Conservation (phyloP, 2,113 vertebrate species). For the Chaetops frenatus region DNA sequence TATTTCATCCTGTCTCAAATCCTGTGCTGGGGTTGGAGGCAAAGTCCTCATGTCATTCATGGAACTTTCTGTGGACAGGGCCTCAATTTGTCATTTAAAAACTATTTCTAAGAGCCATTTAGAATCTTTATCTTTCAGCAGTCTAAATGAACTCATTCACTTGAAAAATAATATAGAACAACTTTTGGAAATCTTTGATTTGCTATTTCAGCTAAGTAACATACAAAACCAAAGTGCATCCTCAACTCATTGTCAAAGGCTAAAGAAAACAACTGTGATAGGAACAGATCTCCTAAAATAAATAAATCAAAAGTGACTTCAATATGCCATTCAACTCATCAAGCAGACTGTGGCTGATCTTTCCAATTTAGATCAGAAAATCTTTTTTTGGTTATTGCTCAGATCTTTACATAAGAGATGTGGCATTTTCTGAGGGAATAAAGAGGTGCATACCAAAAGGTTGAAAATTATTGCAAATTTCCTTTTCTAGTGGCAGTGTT, state of each 20-base stretch:
- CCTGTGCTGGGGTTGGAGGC: neutral
- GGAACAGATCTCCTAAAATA: neutral
- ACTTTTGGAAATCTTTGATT: neutral
- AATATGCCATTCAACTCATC: neutral
- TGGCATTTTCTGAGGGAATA: neutral
- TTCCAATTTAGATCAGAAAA: conserved; percentile 37
- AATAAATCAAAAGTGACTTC: conserved; percentile 48
- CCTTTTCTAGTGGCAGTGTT: neutral
- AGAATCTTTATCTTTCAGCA: neutral
- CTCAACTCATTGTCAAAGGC: neutral
- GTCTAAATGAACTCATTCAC: neutral
- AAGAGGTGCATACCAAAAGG: neutral
- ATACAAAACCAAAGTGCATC: neutral
- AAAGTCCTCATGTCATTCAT: neutral
- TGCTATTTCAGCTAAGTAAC: neutral
- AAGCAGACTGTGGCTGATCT: conserved; percentile 19
- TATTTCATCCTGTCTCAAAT: neutral
- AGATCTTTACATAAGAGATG: conserved; percentile 32
- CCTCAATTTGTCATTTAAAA: neutral
- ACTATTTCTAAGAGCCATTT: neutral
- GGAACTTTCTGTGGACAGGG: neutral
- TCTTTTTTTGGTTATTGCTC: conserved; percentile 21
- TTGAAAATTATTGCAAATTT: conserved; percentile 15
- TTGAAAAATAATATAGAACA: neutral
- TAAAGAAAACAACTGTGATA: neutral